Base-by-base conservation (phyloP, 2,113 vertebrate species). In the Corythornis vintsioides region DNA sequence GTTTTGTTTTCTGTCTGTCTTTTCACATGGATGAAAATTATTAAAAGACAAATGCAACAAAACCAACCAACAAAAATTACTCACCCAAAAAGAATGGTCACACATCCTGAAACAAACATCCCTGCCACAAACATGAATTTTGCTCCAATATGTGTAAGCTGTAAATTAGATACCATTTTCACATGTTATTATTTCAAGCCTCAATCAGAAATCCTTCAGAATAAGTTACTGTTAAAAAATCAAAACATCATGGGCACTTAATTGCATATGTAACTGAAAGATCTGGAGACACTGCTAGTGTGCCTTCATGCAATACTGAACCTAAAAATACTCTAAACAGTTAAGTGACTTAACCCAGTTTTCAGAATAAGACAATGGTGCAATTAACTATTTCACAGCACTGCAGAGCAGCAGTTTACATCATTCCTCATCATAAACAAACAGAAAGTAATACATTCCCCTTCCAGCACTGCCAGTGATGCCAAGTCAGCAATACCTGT, bases 141-240 rank as follows among this genome's bases (percentile, higher is more conserved):
- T 61, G 99, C 98, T 91, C 99, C 99, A 92, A 99, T 98, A 29
- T 98, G 98, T 7, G 99, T 98, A 95, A 99, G 98, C 99, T 99
- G 97, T 69, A 97, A 97, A 96, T 67, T 72, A 96, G 97, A 59
- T 84, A 94, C 5, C 67, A 31, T 28, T 91, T 90, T 88, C 29
- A 38, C 24, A 84, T 9, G 20, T 93, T 59, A 74, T 42, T 83
- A 84, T 42, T 92, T 65, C 60, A 88, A 85, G 28, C 15, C 45
- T 47, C 82, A 19, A 86, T 31, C 8, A 89, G 60, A 64, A 87
- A 13, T 35, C 15, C 66, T 70, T 33, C 53, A 40, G 29, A 2
- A 1, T 33, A 66, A 70, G 6, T 50, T 80, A 47, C 28, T 24
- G 13, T 61, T 74, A 69, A 75, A 59, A 89, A 93, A 84, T 59